Base-by-base conservation (phyloP, 2,797 vertebrate species). In the Kryptopterus vitreolus region DNA sequence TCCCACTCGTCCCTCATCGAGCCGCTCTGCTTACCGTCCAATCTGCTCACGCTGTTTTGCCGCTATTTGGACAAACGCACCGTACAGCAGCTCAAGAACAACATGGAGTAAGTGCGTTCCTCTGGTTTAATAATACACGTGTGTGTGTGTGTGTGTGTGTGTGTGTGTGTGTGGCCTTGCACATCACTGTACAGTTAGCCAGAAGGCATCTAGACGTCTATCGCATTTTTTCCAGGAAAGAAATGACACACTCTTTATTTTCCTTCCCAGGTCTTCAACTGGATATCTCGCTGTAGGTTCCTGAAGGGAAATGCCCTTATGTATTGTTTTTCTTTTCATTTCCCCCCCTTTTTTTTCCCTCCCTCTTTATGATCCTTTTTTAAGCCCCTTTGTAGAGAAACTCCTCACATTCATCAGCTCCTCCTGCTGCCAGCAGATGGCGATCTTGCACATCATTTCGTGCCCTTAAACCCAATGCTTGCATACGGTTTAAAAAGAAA, bases 31-130 rank as follows among this genome's bases (percentile, higher is more conserved):
- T 87, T 98, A 70, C 96, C 98, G 5, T 96, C 95, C 66, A 99
- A 99, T 89, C 92, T 99, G 55, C 94, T 98, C 66, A 94, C 95
- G 0, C 93, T 99, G 53, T 99, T 99, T 89, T 98, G 97, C 81
- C 95, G 96, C 48, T 98, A 99, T 72, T 90, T 99, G 89, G 97
- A 98, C 91, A 98, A 96, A 86, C 95, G 95, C 57, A 94, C 95
- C 0, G 87, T 97, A 77, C 93, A 96, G 87, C 94, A 96, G 84
- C 93, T 98, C 71, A 96, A 96, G 88, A 94, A 92, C 89, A 96
- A 95, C 91, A 95, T 97, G 90, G 94, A 98, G 96, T 98, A 90
- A 95, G 96, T 95, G 12, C 8, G 7, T 58, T 18, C 53, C 7
- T n/a, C n/a, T 4, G n/a, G 38, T n/a, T n/a, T n/a, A n/a, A n/a